These are phyloP conservation scores for Tineola bisselliella DNA, from an alignment of 2,888 invertebrate genomes.

Conservation along the genomic window DNA sequence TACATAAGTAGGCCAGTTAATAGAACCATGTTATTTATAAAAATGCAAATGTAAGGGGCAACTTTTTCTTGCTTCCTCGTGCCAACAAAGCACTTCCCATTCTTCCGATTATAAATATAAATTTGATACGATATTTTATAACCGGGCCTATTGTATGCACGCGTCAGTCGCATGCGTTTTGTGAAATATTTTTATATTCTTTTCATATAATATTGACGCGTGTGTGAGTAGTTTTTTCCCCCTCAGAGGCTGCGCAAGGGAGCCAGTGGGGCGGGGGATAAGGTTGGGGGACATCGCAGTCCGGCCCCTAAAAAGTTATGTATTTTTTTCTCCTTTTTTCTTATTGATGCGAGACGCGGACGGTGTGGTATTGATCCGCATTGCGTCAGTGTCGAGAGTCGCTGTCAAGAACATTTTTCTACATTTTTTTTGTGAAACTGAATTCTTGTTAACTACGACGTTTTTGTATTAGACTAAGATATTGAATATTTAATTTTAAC, in stretches of 20 bases:
- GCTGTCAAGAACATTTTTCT: background rate
- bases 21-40: background rate
- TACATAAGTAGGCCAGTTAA: no score
- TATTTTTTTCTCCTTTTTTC: constrained; percentile 67
- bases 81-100: constrained; percentile 50
- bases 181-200: constrained; percentile 39
- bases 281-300: constrained; percentile 31
- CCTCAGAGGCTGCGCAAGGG: constrained; percentile 21
- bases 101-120: constrained; percentile 50
- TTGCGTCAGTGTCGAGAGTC: background rate
- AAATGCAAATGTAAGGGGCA: constrained; percentile 8
- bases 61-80: constrained; percentile 40
- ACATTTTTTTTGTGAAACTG: background rate
- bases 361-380: constrained; percentile 55
- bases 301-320: constrained; percentile 66
- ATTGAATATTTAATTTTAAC: no score
- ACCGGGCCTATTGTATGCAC: constrained; percentile 46
- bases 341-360: constrained; percentile 62
- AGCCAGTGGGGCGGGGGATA: constrained; percentile 20
- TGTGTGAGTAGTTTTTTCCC: constrained; percentile 27
- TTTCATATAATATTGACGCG: constrained; percentile 34
- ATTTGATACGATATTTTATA: constrained; percentile 52
- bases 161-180: constrained; percentile 37
- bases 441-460: background rate
- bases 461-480: background rate